Base-by-base conservation (phyloP, 2,888 invertebrate species). In the Autographa gamma region DNA sequence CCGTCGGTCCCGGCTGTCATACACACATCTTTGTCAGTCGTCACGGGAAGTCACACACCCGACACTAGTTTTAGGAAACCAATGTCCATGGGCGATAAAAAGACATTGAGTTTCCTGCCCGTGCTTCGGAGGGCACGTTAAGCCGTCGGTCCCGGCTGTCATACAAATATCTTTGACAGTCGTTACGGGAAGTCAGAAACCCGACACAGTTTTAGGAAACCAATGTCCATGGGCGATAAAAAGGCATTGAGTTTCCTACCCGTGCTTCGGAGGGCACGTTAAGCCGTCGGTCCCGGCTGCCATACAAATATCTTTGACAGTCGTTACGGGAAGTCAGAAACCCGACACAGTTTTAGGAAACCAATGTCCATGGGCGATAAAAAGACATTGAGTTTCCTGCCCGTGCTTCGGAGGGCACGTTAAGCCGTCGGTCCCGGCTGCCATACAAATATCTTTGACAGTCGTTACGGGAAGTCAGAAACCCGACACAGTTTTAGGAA, bases 381-480 rank as follows among this genome's bases (percentile, higher is more conserved):
- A 18, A 19, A 32, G 16, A 38, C 34, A 19, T 63, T 18, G 19
- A 54, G 32, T 52, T 63, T 19, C 9, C 14, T 34, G 8, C 19
- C 16, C 54, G 63, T 63, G 63, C 63, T 63, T 63, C 56, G 63
- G 63, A 63, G 19, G 63, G 63, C 63, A 63, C 63, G 54, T 63
- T 16, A 63, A 63, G 63, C 63, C 54, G 63, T 63, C 34, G 63
- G 63, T 63, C 63, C 54, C 54, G 34, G 34, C 54, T 63, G 38
- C 25, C 38, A 19, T 54, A 19, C 19, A 19, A 19, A 54, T 9
- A 7, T 34, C 31, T 31, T 25, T 58, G 31, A 0, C 31, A 4
- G 58, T 31, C 58, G 58, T 58, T 16, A 58, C 25, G 14, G 18
- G 54, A 19, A 54, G 2, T 18, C 18, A 54, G 1, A 54, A 8